Percentiles rank a stretch among this genome's conserved stretches.
phyloP scores from a whole-genome alignment of 2,797 vertebrate species.

The Heterohyrax brucei region DNA sequence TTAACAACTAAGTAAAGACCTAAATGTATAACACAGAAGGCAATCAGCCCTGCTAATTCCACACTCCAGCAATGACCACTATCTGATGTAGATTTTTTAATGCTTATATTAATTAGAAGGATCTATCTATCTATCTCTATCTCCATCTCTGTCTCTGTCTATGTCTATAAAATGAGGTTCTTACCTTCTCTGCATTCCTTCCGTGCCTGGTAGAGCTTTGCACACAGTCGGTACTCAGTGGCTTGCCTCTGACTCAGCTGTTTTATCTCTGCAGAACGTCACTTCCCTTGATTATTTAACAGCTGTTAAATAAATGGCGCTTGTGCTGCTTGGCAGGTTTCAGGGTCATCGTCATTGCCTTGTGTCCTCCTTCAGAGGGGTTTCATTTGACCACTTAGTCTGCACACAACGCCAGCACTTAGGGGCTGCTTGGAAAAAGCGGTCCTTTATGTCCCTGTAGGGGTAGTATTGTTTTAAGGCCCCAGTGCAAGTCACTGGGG shows the following conservation, averaged over 20 bases:
- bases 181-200: background rate
- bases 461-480: background rate
- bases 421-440: constrained; percentile 12
- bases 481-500: background rate
- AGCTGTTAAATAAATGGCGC: background rate
- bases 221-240: background rate
- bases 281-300: background rate
- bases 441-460: background rate
- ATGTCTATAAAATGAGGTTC: background rate
- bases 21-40: too few species aligned
- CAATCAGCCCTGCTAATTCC: background rate
- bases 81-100: background rate
- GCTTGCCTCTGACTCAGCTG: background rate
- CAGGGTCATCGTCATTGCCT: background rate
- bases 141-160: background rate
- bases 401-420: background rate
- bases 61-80: background rate
- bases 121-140: background rate
- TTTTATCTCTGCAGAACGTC: background rate
- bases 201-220: rapidly evolving
- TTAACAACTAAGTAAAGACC: background rate
- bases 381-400: background rate
- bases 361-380: background rate
- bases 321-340: background rate
- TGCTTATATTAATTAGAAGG: background rate